Percentiles rank a stretch among this genome's conserved stretches.
Conservation (phyloP, 2,113 vertebrate genomes). For the Melanerpes aurifrons region DNA sequence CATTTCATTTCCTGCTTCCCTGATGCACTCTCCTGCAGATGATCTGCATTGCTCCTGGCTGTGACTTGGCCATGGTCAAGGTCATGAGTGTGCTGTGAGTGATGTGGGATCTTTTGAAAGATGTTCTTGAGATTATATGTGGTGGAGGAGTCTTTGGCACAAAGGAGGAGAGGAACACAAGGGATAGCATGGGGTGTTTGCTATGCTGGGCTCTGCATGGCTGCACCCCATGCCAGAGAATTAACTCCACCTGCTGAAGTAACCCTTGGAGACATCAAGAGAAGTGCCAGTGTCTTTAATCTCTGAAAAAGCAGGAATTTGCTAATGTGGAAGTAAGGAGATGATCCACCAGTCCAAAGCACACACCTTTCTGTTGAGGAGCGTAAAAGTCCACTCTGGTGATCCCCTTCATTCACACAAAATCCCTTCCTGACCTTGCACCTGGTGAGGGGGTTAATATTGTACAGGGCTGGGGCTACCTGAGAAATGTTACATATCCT, state of each 20-base stretch:
- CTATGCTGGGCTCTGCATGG: not conserved
- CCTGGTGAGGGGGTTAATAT: not conserved
- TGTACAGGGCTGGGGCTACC: not conserved
- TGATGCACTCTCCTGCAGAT: not conserved
- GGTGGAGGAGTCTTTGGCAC: not conserved
- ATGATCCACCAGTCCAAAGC: not conserved
- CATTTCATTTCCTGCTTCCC: not conserved
- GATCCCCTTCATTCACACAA: slow-evolving; percentile 8
- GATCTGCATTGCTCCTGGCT: not conserved
- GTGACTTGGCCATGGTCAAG: too few relatives aligned
- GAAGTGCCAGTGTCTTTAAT: not conserved
- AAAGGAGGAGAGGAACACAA: not conserved
- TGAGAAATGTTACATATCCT: not conserved
- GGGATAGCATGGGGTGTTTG: rapidly evolving
- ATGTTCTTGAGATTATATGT: not conserved
- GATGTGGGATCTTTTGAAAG: not conserved
- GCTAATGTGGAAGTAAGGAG: not conserved
- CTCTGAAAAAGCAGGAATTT: slow-evolving; percentile 10
- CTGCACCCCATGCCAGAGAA: not conserved
- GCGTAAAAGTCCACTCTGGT: not conserved
- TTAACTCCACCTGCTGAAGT: not conserved
- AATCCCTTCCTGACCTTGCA: slow-evolving; percentile 15
- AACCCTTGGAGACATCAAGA: not conserved
- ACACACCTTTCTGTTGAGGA: not conserved
- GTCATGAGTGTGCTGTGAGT: not conserved